Evolutionary conservation across 1,140 invertebrate species (phyloP).

Genomic region (Eciton burchellii): DNA sequence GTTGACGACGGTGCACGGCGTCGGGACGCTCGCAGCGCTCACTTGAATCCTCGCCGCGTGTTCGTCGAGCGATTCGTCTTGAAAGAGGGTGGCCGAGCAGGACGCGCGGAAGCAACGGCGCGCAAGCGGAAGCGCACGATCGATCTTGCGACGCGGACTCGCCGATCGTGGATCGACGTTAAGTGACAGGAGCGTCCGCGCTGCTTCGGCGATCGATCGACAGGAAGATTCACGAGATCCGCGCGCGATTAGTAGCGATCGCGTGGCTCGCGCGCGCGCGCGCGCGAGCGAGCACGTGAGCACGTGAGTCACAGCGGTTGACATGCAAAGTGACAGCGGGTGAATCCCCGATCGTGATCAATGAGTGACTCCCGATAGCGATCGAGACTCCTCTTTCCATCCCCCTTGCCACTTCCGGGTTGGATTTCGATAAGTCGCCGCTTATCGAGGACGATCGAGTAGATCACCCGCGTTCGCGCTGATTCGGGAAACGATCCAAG

Average conservation of each 20-base stretch:
- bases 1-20: slow-evolving; percentile 71
- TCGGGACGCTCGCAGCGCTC: slow-evolving; percentile 75
- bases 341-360: neutral
- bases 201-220: neutral
- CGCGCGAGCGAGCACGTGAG: slow-evolving; percentile 32
- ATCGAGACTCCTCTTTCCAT: no score
- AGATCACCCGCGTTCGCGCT: slow-evolving; percentile 3
- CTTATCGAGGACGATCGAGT: slow-evolving; percentile 44
- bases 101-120: neutral
- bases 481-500: neutral
- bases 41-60: slow-evolving; percentile 81
- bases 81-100: slow-evolving; percentile 38
- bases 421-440: neutral
- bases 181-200: neutral
- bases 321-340: no score
- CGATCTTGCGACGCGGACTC: slow-evolving; percentile 26
- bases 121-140: slow-evolving; percentile 40
- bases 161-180: slow-evolving; percentile 30
- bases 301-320: slow-evolving; percentile 22
- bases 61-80: slow-evolving; percentile 74
- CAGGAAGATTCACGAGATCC: neutral
- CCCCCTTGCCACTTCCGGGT: neutral
- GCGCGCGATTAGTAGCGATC: neutral
- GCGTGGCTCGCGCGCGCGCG: neutral
- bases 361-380: neutral